A percentile compares a stretch with the other conserved stretches of the same genome.
These are phyloP conservation scores for Zenarchopterus dispar DNA, from an alignment of 2,797 vertebrate genomes.

Conservation along the genomic window DNA sequence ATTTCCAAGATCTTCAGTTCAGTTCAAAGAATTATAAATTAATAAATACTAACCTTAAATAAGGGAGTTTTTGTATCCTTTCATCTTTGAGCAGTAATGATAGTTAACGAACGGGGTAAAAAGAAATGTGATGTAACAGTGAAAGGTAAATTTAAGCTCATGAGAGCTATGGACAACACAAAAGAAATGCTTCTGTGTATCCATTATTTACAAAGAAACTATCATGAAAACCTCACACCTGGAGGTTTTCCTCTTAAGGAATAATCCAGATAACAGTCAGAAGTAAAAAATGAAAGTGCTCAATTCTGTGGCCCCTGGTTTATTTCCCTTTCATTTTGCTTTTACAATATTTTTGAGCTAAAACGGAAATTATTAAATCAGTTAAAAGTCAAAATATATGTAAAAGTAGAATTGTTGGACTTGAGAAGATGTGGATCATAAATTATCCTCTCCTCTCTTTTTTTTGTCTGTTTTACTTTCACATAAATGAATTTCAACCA, in stretches of 20 bases:
- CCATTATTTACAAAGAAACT: slow-evolving; percentile 49
- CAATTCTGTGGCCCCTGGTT: no score
- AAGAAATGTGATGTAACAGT: slow-evolving; percentile 33
- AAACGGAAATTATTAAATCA: no score
- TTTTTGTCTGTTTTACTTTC: background rate
- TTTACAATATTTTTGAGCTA: no score
- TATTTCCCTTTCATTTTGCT: no score
- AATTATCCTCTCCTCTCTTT: background rate
- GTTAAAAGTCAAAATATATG: no score
- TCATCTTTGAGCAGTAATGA: slow-evolving; percentile 50
- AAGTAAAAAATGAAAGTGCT: slow-evolving; percentile 2
- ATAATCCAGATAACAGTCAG: slow-evolving; percentile 13
- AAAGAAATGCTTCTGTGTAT: slow-evolving; percentile 22
- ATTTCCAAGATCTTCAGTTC: slow-evolving; percentile 26
- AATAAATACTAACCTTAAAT: slow-evolving; percentile 32
- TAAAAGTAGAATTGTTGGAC: no score
- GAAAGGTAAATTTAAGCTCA: slow-evolving; percentile 45
- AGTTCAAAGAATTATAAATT: slow-evolving; percentile 21
- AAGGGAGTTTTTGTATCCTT: slow-evolving; percentile 28
- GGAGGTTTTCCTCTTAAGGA: slow-evolving; percentile 16
- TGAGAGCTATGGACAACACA: slow-evolving; percentile 39
- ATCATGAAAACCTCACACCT: slow-evolving; percentile 17
- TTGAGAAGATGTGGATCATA: background rate
- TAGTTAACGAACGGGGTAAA: slow-evolving; percentile 44
- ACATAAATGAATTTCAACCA: background rate